These are phyloP conservation scores for Mormyrus hasselquistii DNA, from an alignment of 2,797 vertebrate species.

Conservation along the genomic window DNA sequence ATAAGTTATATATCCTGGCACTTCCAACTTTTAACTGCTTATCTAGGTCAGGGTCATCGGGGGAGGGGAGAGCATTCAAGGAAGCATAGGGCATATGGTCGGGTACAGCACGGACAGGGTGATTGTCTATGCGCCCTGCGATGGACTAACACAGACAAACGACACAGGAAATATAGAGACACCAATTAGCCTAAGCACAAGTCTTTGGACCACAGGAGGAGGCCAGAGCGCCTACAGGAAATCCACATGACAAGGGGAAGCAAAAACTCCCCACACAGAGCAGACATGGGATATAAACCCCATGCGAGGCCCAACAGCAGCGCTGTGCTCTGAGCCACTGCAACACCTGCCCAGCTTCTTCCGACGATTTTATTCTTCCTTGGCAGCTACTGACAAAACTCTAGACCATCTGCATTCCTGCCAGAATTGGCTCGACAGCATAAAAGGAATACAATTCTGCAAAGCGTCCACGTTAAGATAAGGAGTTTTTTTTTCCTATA, in stretches of 20 bases:
- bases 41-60: background rate
- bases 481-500: background rate
- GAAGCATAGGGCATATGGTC: background rate
- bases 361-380: background rate
- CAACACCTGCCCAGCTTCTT: background rate
- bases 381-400: background rate
- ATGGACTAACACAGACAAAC: background rate
- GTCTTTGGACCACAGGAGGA: background rate
- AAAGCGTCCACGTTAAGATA: background rate
- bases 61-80: background rate
- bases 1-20: background rate
- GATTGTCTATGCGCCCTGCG: background rate
- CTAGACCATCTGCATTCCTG: background rate
- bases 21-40: background rate
- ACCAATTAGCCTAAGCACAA: background rate
- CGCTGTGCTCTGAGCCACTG: background rate
- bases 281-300: background rate
- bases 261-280: background rate
- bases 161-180: background rate
- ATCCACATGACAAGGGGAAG: background rate
- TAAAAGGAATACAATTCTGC: background rate
- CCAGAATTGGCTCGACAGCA: background rate
- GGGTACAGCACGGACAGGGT: background rate
- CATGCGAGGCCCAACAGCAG: background rate
- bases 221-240: background rate